Conservation (phyloP, 2,888 invertebrate genomes). For the Mythimna lalbum region DNA sequence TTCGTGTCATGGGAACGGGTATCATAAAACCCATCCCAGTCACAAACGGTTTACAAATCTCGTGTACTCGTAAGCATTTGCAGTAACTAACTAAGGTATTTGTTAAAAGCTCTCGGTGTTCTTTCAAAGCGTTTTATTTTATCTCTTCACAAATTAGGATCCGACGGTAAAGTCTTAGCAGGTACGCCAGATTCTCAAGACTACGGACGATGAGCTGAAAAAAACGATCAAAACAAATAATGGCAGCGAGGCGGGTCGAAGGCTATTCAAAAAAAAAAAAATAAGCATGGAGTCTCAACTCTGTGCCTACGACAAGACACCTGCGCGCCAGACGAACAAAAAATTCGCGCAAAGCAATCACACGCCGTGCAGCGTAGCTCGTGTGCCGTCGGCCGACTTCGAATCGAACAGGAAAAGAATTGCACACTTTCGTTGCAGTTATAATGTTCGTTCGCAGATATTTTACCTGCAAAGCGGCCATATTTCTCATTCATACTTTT, state of each 20-base stretch:
- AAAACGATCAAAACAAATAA: constrained; percentile 80
- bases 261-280: constrained; percentile 77
- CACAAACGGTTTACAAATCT: constrained; percentile 38
- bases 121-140: constrained; percentile 45
- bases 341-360: constrained; percentile 80
- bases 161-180: constrained; percentile 47
- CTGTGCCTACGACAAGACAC: constrained; percentile 77
- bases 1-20: constrained; percentile 66
- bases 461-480: constrained; percentile 63
- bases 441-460: constrained; percentile 66
- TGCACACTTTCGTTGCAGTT: constrained; percentile 71
- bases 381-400: constrained; percentile 54
- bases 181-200: constrained; percentile 57
- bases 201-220: constrained; percentile 72
- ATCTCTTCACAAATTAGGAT: constrained; percentile 57
- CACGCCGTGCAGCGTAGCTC: constrained; percentile 52
- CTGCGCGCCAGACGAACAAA: constrained; percentile 86
- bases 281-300: constrained; percentile 70
- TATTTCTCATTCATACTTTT: constrained; percentile 61
- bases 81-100: constrained; percentile 28
- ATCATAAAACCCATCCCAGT: constrained; percentile 56
- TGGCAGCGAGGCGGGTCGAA: constrained; percentile 76
- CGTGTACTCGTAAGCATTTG: constrained; percentile 15
- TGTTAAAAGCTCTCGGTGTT: constrained; percentile 32
- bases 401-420: constrained; percentile 74